A percentile compares a stretch with the other conserved stretches of the same genome.
Conservation (phyloP, 30 jellyfish, hydroid and myxozoan genomes). For the Aurelia coerulea region DNA sequence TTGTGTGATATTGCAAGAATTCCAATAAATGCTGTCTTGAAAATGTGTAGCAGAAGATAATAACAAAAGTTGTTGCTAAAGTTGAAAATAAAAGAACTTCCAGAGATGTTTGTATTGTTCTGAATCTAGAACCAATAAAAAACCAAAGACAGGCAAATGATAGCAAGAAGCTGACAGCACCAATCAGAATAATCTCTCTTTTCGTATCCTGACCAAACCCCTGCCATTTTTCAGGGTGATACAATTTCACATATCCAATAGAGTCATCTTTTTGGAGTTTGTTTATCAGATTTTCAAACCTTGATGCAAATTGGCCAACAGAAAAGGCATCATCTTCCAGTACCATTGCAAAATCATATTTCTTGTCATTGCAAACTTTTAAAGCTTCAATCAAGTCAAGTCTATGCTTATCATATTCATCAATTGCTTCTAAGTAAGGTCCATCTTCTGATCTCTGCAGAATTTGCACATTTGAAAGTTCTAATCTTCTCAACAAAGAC, state of each 20-base stretch:
- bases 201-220: constrained; percentile 58
- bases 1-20: background rate
- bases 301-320: background rate
- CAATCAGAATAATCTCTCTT: constrained; percentile 8
- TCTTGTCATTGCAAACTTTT: constrained; percentile 1
- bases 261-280: constrained; percentile 20
- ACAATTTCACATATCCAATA: constrained; percentile 26
- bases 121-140: background rate
- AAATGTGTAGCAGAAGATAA: constrained; percentile 36
- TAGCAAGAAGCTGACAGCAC: background rate
- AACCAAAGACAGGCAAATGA: background rate
- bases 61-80: background rate
- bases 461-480: background rate
- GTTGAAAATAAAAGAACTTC: background rate
- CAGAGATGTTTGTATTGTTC: background rate
- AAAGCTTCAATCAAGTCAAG: constrained; percentile 34
- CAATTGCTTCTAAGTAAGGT: background rate
- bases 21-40: constrained; percentile 56
- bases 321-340: constrained; percentile 62
- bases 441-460: background rate
- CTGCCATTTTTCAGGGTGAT: constrained; percentile 61
- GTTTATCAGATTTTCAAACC: background rate
- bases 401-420: constrained; percentile 38
- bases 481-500: background rate
- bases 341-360: constrained; percentile 24